Evolutionary conservation across 2,113 vertebrate genomes (phyloP), one percentile per base, ranked within the genome.

Genomic region (Ursus arctos): DNA sequence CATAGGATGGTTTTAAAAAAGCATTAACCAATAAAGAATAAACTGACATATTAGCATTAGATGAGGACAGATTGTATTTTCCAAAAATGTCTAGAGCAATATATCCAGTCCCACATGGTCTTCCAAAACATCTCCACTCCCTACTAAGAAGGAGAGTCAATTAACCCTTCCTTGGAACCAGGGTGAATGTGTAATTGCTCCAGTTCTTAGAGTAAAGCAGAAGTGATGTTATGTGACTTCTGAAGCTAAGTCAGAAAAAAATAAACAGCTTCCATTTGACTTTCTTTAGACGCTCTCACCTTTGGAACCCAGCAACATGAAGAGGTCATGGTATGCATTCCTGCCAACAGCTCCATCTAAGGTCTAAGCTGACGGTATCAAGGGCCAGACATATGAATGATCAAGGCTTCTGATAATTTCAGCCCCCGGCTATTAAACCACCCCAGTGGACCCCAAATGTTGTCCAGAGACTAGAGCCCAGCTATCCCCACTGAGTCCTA

Each of bases 11-110:
- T 47, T 82, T 0, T n/a, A 95, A 86, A 96, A 96, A 92, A 77
- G 6, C 88, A 92, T 31, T 59, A 89, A 82, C 47, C 49, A 95
- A n/a, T 87, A 83, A 88, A 71, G 40, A 94, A 61, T 79, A 94
- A 88, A 80, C 2, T 33, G 6, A 63, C 49, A 2, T 16, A 40
- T 21, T 87, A 95, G 33, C 61, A 63, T 69, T 80, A 69, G 43
- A 69, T 31, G 36, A 18, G 22, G 12, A 28, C 1, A 95, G 36
- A 40, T 63, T 49, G 28, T 84, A 61, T 80, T 84, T 96, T 91
- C 69, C 26, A 72, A 87, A 89, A 95, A 19, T 88, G n/a, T 16
- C 57, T 76, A 81, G 2, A 83, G 43, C 65, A 92, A n/a, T 85
- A 88, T 81, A 83, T 96, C 43, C 21, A 36, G 47, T 59, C 19